A percentile compares a stretch with the other conserved stretches of the same genome.
Evolutionary conservation across 2,113 vertebrate genomes (phyloP).

Genomic region (Ophthalmolycus amberensis): DNA sequence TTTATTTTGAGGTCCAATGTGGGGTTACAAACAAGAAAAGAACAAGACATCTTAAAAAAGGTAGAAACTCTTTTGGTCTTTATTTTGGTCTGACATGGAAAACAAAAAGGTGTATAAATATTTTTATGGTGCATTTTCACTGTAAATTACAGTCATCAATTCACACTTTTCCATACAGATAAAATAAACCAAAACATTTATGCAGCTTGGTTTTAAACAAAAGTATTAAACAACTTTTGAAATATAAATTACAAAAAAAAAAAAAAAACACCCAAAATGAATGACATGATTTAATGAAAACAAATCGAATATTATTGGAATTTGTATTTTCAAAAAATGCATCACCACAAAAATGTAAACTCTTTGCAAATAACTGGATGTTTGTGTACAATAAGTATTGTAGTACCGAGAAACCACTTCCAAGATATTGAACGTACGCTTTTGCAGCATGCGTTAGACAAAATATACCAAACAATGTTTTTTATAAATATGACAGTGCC

Average conservation of each 20-base stretch:
- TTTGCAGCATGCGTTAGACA: slow-evolving; percentile 17
- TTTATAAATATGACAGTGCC: slow-evolving; percentile 19
- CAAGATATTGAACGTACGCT: background rate
- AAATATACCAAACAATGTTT: slow-evolving; percentile 9
- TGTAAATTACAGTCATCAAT: slow-evolving; percentile 1
- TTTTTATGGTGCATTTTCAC: background rate
- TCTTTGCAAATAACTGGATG: background rate
- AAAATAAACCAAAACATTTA: slow-evolving; percentile 8
- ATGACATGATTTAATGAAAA: slow-evolving; percentile 16
- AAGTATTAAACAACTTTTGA: background rate
- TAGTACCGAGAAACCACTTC: background rate
- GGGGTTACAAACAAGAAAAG: background rate
- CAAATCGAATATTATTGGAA: background rate
- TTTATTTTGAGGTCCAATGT: background rate
- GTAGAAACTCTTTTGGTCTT: slow-evolving; percentile 62
- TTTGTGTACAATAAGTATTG: background rate
- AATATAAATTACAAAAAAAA: background rate
- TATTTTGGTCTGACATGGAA: slow-evolving; percentile 50
- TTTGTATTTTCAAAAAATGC: background rate
- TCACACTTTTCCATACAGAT: slow-evolving; percentile 5
- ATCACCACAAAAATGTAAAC: background rate
- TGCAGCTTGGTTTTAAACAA: background rate
- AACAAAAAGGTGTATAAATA: slow-evolving; percentile 30
- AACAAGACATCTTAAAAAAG: slow-evolving; percentile 12
- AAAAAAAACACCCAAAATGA: background rate